A percentile compares a stretch with the other conserved stretches of the same genome.
Evolutionary conservation across 2,797 vertebrate species (phyloP).

Genomic region (Ispidina lecontei): DNA sequence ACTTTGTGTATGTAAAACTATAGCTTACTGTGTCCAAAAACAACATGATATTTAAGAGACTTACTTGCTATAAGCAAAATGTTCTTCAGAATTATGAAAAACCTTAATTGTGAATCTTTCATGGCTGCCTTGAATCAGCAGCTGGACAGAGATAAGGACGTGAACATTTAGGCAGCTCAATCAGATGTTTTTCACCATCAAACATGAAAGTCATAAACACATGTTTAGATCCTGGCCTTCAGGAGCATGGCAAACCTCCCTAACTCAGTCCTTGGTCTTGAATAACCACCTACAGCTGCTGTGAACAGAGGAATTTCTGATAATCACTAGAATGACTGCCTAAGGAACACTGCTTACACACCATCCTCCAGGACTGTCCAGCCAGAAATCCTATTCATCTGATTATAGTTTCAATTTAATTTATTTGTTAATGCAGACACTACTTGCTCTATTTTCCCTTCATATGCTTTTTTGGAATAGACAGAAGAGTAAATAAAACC

Average conservation of each 20-base stretch:
- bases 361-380: background rate
- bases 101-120: background rate
- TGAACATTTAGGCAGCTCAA: background rate
- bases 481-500: background rate
- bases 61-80: background rate
- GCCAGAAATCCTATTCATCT: background rate
- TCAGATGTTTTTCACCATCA: background rate
- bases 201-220: background rate
- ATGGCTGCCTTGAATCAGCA: background rate
- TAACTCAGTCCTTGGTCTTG: background rate
- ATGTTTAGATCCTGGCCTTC: background rate
- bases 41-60: background rate
- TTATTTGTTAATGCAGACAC: background rate
- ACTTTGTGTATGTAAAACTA: background rate
- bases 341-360: background rate
- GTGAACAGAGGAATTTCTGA: background rate
- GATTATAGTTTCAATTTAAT: background rate
- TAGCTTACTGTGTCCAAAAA: background rate
- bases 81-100: background rate
- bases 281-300: background rate
- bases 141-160: background rate
- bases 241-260: background rate
- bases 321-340: background rate
- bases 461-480: background rate
- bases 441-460: background rate